phyloP scores from a whole-genome alignment of 2,797 vertebrate species.

The Mareca strepera region DNA sequence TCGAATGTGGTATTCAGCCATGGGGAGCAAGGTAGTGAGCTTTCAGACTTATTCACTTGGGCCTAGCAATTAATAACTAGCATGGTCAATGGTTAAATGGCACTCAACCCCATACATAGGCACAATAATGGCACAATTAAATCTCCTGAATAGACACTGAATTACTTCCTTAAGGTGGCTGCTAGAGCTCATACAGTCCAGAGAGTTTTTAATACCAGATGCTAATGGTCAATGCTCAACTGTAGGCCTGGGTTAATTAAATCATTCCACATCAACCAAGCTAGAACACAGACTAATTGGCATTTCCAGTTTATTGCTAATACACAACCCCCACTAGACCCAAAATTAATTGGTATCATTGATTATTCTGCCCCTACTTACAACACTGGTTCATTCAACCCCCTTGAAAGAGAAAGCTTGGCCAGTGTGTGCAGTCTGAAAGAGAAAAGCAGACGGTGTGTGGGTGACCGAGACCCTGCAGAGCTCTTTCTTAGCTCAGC shows the following conservation, averaged over 20 bases:
- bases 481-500: not conserved
- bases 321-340: not conserved
- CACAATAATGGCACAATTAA: constrained; percentile 48
- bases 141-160: constrained; percentile 17
- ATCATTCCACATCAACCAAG: not conserved
- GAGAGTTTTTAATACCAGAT: constrained; percentile 15
- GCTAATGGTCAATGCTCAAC: not conserved
- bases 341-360: not conserved
- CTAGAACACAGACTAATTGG: not conserved
- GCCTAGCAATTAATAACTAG: not conserved
- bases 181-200: constrained; percentile 4
- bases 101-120: not conserved
- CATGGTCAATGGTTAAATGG: constrained; percentile 33
- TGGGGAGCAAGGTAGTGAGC: not conserved
- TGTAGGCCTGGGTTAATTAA: constrained; percentile 34
- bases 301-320: constrained; percentile 8
- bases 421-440: rapidly evolving
- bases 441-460: rapidly evolving
- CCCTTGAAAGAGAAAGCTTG: not conserved
- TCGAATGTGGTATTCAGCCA: rapidly evolving
- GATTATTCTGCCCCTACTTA: not conserved
- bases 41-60: not conserved
- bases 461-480: not conserved
- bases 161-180: constrained; percentile 32
- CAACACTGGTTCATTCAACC: not conserved